Percentiles rank a stretch among this genome's conserved stretches.
These are phyloP conservation scores for Drosophila acutilabella DNA, from an alignment of 2,888 invertebrate genomes.

Conservation along the genomic window DNA sequence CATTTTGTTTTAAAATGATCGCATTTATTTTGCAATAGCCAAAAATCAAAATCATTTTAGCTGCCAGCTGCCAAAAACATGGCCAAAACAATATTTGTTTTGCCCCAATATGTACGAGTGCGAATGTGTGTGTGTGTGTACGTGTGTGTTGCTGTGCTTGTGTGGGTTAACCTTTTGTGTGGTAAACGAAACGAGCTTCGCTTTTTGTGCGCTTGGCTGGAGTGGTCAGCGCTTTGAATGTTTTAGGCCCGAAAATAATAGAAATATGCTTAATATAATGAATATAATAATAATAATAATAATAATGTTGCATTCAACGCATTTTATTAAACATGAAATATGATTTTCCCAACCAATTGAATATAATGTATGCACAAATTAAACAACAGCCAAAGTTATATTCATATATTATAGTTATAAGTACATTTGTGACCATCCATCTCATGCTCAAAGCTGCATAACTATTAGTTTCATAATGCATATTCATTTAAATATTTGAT, in stretches of 20 bases:
- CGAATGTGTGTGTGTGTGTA: slow-evolving; percentile 13
- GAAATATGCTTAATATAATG: slow-evolving; percentile 71
- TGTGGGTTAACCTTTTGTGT: slow-evolving; percentile 72
- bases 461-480: background rate
- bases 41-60: slow-evolving; percentile 73
- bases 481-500: background rate
- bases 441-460: background rate
- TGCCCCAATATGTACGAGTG: slow-evolving; percentile 13
- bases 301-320: slow-evolving; percentile 59
- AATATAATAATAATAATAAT: slow-evolving; percentile 66
- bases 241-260: slow-evolving; percentile 57
- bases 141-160: slow-evolving; percentile 25
- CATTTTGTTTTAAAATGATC: slow-evolving; percentile 74
- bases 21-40: slow-evolving; percentile 72
- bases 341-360: slow-evolving; percentile 58
- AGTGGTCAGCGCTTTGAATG: slow-evolving; percentile 63
- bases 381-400: slow-evolving; percentile 8
- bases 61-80: slow-evolving; percentile 69
- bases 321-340: slow-evolving; percentile 77
- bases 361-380: slow-evolving; percentile 45
- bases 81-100: slow-evolving; percentile 72
- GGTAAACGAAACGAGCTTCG: slow-evolving; percentile 65
- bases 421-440: background rate
- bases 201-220: slow-evolving; percentile 65
- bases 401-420: background rate